Conservation (phyloP, 2,888 invertebrate species). For the Papilio elwesi region DNA sequence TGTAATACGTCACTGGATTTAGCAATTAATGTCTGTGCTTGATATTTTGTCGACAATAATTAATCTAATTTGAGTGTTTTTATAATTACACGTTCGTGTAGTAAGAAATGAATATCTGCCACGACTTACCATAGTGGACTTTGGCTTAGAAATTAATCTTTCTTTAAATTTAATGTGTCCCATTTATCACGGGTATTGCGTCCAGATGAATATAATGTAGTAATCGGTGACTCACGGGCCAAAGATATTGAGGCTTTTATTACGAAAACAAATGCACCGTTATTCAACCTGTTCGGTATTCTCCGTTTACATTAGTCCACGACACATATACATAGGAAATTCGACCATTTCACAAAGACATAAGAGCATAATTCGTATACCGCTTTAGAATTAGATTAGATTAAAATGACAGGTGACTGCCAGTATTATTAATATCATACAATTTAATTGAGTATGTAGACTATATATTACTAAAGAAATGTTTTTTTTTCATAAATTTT, state of each 20-base stretch:
- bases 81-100: conserved; percentile 42
- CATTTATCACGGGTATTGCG: conserved; percentile 79
- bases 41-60: not conserved
- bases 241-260: conserved; percentile 69
- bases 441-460: conserved; percentile 70
- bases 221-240: conserved; percentile 71
- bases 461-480: conserved; percentile 49
- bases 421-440: conserved; percentile 62
- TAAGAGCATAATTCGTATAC: conserved; percentile 48
- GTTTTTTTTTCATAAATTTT: conserved; percentile 51
- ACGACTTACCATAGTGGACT: conserved; percentile 46
- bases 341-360: conserved; percentile 45
- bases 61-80: conserved; percentile 18
- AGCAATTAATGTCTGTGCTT: not conserved
- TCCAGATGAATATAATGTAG: conserved; percentile 74
- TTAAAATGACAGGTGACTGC: conserved; percentile 71
- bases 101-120: conserved; percentile 56
- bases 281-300: conserved; percentile 60
- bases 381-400: conserved; percentile 46
- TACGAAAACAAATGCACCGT: conserved; percentile 77
- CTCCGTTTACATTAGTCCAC: conserved; percentile 51
- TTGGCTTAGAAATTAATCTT: conserved; percentile 73
- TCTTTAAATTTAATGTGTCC: conserved; percentile 78
- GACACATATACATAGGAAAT: conserved; percentile 46
- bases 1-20: not conserved